phyloP scores from a whole-genome alignment of 2,888 invertebrate species.

The Erebia palarica region DNA sequence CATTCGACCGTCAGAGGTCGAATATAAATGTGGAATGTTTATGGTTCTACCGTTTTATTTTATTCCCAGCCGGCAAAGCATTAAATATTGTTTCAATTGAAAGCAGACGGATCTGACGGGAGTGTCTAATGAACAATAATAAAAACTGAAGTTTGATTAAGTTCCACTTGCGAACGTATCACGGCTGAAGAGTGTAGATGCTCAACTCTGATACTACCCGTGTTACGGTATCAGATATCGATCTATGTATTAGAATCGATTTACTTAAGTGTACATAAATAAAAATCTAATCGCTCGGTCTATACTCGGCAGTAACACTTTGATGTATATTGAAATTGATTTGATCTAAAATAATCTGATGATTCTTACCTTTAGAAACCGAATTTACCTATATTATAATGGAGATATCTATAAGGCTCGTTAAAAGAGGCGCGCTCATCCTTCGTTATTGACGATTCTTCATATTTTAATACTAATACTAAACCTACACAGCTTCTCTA shows the following conservation, averaged over 20 bases:
- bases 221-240: conserved; percentile 58
- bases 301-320: conserved; percentile 21
- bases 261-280: conserved; percentile 38
- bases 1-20: conserved; percentile 75
- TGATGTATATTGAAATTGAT: conserved; percentile 10
- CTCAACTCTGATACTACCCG: conserved; percentile 55
- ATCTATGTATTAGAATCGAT: conserved; percentile 41
- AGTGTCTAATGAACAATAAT: conserved; percentile 73
- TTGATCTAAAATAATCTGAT: conserved; percentile 4
- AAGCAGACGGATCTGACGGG: conserved; percentile 76
- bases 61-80: conserved; percentile 75
- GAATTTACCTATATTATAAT: not conserved
- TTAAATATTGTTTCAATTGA: conserved; percentile 83
- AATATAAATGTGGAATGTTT: conserved; percentile 82
- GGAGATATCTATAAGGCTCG: too few relatives aligned
- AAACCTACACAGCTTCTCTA: too few relatives aligned
- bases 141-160: conserved; percentile 68
- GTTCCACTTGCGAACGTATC: conserved; percentile 66
- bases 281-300: conserved; percentile 38
- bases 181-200: conserved; percentile 45
- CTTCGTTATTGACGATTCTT: too few relatives aligned
- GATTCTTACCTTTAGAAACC: not conserved
- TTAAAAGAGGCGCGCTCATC: too few relatives aligned
- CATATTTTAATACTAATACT: too few relatives aligned
- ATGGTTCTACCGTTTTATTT: conserved; percentile 83